Evolutionary conservation across 2,797 vertebrate species (phyloP).

Genomic region (Chiroxiphia lanceolata): DNA sequence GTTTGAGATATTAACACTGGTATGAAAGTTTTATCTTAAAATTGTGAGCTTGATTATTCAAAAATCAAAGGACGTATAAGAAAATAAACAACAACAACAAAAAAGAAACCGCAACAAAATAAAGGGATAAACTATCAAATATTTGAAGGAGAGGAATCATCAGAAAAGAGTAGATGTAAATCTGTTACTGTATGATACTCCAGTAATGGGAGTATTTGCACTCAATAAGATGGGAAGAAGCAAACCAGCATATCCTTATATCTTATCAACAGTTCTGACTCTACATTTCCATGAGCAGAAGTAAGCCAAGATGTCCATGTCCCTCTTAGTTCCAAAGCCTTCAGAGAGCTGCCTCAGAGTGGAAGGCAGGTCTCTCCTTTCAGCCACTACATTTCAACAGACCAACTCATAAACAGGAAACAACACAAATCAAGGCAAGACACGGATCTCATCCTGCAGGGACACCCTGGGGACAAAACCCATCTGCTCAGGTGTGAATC

Average conservation of each 20-base stretch:
- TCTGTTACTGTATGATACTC: accelerated
- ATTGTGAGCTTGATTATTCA: background rate
- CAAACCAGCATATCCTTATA: background rate
- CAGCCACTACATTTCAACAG: background rate
- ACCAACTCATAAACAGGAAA: background rate
- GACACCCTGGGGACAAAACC: background rate
- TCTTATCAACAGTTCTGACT: background rate
- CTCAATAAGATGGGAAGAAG: background rate
- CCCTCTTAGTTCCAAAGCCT: background rate
- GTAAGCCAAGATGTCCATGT: accelerated
- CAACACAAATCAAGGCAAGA: background rate
- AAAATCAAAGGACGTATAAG: background rate
- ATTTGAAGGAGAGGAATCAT: background rate
- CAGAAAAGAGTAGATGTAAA: background rate
- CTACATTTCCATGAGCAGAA: background rate
- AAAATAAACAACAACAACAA: background rate
- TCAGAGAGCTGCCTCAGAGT: background rate
- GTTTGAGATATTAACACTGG: background rate
- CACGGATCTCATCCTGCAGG: background rate
- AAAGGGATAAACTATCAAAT: background rate
- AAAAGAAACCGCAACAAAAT: background rate
- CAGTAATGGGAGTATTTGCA: too few relatives aligned
- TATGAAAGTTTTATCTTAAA: background rate
- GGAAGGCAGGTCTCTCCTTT: background rate
- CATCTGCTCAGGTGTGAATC: background rate